Base-by-base conservation (phyloP, 2,797 vertebrate genomes). In the Myiothlypis coronata region DNA sequence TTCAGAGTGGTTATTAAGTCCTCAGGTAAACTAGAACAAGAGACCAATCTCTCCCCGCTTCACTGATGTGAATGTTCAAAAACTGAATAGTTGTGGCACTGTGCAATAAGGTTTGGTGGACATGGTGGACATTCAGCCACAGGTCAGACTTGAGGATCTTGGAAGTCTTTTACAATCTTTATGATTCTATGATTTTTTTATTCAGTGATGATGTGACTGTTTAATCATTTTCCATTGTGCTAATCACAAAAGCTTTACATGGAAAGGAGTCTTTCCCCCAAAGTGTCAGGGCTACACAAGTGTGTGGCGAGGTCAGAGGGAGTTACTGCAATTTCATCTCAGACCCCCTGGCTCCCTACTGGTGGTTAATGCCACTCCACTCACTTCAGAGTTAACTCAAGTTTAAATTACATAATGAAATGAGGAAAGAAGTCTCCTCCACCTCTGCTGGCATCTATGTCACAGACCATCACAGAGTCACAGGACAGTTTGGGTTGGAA, bases 241-340 rank as follows among this genome's bases (percentile, higher is more conserved):
- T 59, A 35, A 37, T 16, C 12, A 2, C 9, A 57, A 55, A 34
- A 78, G 22, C 15, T 80, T 57, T 63, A 8, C 19, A 19, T 0
- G 11, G 44, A 34, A 30, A 41, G 9, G 47, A 16, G 21, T 4
- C 8, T 49, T 13, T 28, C 63, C 2, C 1, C 1, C 9, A 9
- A 19, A 0, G 3, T 22, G 28, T 55, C 32, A 20, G 6, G 5
- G 22, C 9, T 46, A 32, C 32, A 50, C 11, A 15, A 11, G n/a
- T 11, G 21, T 12, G 2, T 46, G 4, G 2, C 0, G 0, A 24
- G 32, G 28, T 14, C 27, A 14, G 30, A 81, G 52, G 3, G 11
- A 53, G 28, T 27, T 41, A 3, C 43, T 39, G 37, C 17, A 69
- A 14, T 69, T 65, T 59, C 69, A 26, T 26, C 44, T 47, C 43